Base-by-base conservation (phyloP, 2,888 invertebrate genomes). In the Lochmaea crataegi region DNA sequence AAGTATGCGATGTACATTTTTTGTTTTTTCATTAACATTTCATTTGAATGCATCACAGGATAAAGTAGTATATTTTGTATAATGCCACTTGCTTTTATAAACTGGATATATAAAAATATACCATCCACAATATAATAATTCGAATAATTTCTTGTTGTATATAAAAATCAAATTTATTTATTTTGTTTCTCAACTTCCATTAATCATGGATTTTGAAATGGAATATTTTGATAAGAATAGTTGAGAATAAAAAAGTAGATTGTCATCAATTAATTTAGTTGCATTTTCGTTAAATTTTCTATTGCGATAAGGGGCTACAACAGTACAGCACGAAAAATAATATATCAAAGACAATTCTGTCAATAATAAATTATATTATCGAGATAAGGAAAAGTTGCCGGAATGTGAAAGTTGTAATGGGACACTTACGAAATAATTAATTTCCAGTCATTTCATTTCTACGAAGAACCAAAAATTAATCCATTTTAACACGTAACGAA, bases 1-100 rank as follows among this genome's bases (percentile, higher is more conserved):
- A 53, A 53, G 16, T 16, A 53, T 53, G 51, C 16, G 51, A 53
- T 53, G 51, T 53, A 53, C n/a, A 53, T 18, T 53, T 53, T 9
- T 58, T 58, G 11, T 58, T 58, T 9, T 11, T 58, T 58, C 12
- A 22, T 57, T 57, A 26, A 57, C 57, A 26, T 58, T 58, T 58
- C n/a, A 32, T 14, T n/a, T 14, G 26, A 58, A 11, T 58, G 6
- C 14, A 26, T 26, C 12, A 56, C 12, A 7, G 22, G 1, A 56
- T 53, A 16, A 53, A 16, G 9, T 53, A 53, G 6, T n/a, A 16
- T 53, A 16, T 53, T 16, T 16, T 53, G 7, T 16, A 53, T n/a
- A 1, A 16, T 14, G 45, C 45, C 14, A n/a, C 7, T 53, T 53
- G n/a, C n/a, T 42, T 42, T 42, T 7, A 16, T 51, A 5, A n/a